Percentiles rank a stretch among this genome's conserved stretches.
These are phyloP conservation scores for Chrysomela aeneicollis DNA, from an alignment of 2,888 invertebrate genomes.

Conservation along the genomic window DNA sequence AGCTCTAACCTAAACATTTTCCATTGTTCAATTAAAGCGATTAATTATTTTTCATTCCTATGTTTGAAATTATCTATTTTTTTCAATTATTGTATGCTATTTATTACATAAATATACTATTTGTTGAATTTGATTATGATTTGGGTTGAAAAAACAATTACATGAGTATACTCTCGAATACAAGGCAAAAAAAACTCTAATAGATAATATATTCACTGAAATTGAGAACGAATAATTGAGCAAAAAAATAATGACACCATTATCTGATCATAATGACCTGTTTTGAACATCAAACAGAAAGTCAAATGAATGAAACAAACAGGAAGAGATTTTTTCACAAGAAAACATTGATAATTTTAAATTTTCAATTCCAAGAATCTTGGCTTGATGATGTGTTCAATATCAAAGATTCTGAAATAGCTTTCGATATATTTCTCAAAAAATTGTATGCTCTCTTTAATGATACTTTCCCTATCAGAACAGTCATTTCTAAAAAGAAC, in stretches of 20 bases:
- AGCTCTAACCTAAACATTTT: too few species aligned
- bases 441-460: neutral
- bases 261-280: constrained; percentile 5
- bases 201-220: constrained; percentile 7
- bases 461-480: constrained; percentile 1
- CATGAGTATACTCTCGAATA: constrained; percentile 10
- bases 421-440: neutral
- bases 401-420: neutral
- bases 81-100: too few species aligned
- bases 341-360: constrained; percentile 4
- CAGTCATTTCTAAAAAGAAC: neutral
- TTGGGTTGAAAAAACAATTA: constrained; percentile 2
- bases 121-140: constrained; percentile 9
- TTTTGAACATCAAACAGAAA: constrained; percentile 3
- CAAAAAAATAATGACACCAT: constrained; percentile 7
- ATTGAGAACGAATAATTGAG: neutral
- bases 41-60: too few species aligned
- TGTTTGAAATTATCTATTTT: too few species aligned
- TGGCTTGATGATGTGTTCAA: constrained; percentile 2
- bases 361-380: neutral
- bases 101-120: too few species aligned
- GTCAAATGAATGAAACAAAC: neutral
- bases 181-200: constrained; percentile 6
- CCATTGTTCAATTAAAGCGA: too few species aligned
- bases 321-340: neutral